Percentiles rank a stretch among this genome's conserved stretches.
Evolutionary conservation across 2,113 vertebrate genomes (phyloP).

Genomic region (Eolophus roseicapilla): DNA sequence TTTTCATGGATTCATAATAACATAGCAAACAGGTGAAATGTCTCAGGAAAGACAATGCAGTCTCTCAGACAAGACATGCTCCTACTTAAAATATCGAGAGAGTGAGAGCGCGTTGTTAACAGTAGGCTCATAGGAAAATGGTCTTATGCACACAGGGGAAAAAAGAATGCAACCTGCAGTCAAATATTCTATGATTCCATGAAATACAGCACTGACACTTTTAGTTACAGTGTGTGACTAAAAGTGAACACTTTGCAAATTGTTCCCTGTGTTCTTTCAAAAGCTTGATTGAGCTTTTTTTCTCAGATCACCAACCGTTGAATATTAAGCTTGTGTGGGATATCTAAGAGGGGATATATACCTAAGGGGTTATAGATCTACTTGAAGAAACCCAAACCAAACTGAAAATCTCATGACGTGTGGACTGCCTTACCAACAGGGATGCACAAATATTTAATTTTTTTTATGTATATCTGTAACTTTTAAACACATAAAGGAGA

Average conservation of each 20-base stretch:
- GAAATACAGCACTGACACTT: not conserved
- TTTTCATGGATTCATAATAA: not conserved
- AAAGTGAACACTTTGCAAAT: not conserved
- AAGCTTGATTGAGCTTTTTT: not conserved
- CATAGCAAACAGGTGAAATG: not conserved
- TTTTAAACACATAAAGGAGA: not conserved
- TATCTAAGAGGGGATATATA: not conserved
- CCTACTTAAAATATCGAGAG: not conserved
- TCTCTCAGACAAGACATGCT: not conserved
- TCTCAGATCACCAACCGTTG: not conserved
- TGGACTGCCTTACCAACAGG: not conserved
- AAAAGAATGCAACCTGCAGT: not conserved
- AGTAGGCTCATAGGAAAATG: not conserved
- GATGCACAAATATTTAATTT: not conserved
- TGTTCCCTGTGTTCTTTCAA: not conserved
- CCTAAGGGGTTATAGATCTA: not conserved
- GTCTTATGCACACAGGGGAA: not conserved
- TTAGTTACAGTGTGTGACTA: not conserved
- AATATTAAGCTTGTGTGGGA: not conserved
- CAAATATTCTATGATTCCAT: not conserved
- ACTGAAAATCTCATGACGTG: not conserved
- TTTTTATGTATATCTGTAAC: not conserved
- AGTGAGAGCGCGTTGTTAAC: fast-evolving
- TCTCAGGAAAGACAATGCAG: not conserved
- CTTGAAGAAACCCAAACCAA: not conserved